These are phyloP conservation scores for Labeo calbasu DNA, from an alignment of 2,797 vertebrate genomes.

Conservation along the genomic window DNA sequence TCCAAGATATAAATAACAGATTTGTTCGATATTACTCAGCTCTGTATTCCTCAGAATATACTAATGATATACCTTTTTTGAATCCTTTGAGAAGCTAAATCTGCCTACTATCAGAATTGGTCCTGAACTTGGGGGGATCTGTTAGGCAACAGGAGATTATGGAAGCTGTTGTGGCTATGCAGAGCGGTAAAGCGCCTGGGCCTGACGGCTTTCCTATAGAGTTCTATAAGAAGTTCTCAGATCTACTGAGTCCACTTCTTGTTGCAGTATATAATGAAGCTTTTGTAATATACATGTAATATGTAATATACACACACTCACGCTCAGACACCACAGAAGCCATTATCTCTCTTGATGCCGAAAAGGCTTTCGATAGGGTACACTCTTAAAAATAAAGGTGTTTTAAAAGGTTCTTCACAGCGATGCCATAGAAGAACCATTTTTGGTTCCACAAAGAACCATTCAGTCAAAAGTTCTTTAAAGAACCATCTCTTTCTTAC, in stretches of 20 bases:
- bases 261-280: conserved; percentile 13
- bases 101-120: not conserved
- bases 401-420: too few species aligned
- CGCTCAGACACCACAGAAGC: not conserved
- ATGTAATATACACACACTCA: not conserved
- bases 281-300: too few species aligned
- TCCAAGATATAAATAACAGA: not conserved
- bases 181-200: conserved; percentile 38
- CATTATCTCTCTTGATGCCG: not conserved
- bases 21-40: not conserved
- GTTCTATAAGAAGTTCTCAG: conserved; percentile 6
- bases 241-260: not conserved
- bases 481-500: too few species aligned
- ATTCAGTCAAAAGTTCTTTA: too few species aligned
- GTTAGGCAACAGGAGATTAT: conserved; percentile 2
- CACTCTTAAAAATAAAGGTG: too few species aligned
- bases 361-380: not conserved
- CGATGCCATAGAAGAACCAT: too few species aligned
- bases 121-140: not conserved
- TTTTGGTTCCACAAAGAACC: too few species aligned
- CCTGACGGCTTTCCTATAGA: conserved; percentile 20
- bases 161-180: conserved; percentile 19
- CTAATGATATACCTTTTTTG: not conserved
- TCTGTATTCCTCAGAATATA: not conserved
- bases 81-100: not conserved